A percentile compares a stretch with the other conserved stretches of the same genome.
These are phyloP conservation scores for Archips xylosteana DNA, from an alignment of 2,888 invertebrate species.

Conservation along the genomic window DNA sequence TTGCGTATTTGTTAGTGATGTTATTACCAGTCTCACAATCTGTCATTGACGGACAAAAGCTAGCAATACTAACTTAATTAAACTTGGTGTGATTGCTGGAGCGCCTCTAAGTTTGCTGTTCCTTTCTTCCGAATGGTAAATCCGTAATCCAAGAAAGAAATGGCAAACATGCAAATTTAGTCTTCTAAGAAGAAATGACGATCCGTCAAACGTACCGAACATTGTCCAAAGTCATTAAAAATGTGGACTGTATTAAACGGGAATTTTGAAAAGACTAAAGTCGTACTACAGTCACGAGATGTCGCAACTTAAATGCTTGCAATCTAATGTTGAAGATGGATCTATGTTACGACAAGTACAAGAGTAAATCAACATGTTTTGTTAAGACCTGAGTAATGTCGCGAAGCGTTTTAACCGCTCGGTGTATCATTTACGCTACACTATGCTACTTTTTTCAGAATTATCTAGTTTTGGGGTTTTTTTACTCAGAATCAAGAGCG, in stretches of 20 bases:
- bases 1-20: conserved; percentile 19
- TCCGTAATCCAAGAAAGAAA: neutral
- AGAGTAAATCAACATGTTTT: no score
- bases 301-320: neutral
- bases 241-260: neutral
- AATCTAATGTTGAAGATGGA: neutral
- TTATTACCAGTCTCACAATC: conserved; percentile 29
- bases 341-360: neutral
- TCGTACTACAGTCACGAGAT: neutral
- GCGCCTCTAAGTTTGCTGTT: neutral
- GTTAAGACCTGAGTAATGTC: no score
- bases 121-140: neutral
- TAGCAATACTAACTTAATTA: neutral
- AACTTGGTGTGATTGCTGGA: neutral
- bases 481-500: no score
- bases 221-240: neutral
- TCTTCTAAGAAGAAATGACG: neutral
- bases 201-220: neutral
- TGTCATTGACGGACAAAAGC: conserved; percentile 13
- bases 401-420: no score
- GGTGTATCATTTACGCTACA: no score
- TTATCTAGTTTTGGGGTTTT: no score
- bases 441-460: no score
- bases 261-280: neutral
- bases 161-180: neutral